These are phyloP conservation scores for Stomorhina lunata DNA, from an alignment of 2,888 invertebrate genomes.

Conservation along the genomic window DNA sequence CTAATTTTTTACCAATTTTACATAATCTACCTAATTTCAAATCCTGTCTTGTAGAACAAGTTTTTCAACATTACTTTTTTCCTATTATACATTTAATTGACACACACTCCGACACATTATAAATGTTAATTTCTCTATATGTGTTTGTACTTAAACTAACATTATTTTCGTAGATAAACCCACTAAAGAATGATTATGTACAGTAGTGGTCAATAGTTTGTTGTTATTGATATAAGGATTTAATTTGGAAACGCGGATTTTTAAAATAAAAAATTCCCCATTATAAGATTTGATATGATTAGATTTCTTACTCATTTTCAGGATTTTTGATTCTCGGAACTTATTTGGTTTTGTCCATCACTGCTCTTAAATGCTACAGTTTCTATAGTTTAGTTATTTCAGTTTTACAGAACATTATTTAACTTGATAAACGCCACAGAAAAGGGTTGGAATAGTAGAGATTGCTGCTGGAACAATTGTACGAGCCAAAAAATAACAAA, in stretches of 20 bases:
- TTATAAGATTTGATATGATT: too few species aligned
- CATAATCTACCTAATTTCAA: slow-evolving; percentile 36
- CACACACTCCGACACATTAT: slow-evolving; percentile 36
- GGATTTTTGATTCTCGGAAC: too few species aligned
- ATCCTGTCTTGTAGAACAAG: slow-evolving; percentile 44
- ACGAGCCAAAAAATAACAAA: slow-evolving; percentile 32
- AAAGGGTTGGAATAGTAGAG: slow-evolving; percentile 31
- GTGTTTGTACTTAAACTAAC: background rate
- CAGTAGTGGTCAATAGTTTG: background rate
- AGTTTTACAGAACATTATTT: slow-evolving; percentile 34
- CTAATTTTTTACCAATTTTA: background rate
- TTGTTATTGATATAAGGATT: background rate
- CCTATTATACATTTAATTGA: slow-evolving; percentile 40
- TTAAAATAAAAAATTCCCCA: too few species aligned
- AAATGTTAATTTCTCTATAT: slow-evolving; percentile 22
- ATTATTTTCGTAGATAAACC: background rate
- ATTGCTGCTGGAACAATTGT: slow-evolving; percentile 31
- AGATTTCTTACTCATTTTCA: too few species aligned
- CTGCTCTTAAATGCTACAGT: slow-evolving; percentile 2
- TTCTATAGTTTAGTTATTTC: slow-evolving; percentile 2
- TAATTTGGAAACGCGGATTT: too few species aligned
- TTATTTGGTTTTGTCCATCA: background rate
- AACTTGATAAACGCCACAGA: slow-evolving; percentile 31
- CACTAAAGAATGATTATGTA: background rate
- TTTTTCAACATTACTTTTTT: slow-evolving; percentile 33